Conservation (phyloP, 2,888 invertebrate genomes). For the Melieria crassipennis region DNA sequence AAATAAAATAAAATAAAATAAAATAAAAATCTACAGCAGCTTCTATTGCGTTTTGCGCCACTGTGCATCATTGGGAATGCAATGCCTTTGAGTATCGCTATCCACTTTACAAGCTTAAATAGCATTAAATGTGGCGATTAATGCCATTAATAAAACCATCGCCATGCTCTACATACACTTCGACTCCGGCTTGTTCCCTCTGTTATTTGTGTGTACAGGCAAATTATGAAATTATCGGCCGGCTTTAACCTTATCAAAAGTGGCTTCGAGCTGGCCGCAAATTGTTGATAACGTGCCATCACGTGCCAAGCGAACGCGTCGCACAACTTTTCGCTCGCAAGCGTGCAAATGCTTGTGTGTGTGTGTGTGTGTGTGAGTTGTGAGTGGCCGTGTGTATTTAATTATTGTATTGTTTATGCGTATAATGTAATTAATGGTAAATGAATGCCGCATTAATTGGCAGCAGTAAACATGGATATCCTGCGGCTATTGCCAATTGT, state of each 20-base stretch:
- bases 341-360: neutral
- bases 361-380: neutral
- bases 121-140: too few relatives aligned
- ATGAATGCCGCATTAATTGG: slow-evolving; percentile 42
- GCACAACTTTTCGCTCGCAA: neutral
- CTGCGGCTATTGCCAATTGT: slow-evolving; percentile 22
- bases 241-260: slow-evolving; percentile 18
- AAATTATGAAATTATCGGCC: too few relatives aligned
- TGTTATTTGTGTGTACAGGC: too few relatives aligned
- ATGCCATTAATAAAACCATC: too few relatives aligned
- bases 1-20: too few relatives aligned
- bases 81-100: too few relatives aligned
- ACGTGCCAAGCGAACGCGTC: slow-evolving; percentile 7
- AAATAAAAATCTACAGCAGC: too few relatives aligned
- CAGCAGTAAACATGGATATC: slow-evolving; percentile 36
- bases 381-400: slow-evolving; percentile 23
- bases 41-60: too few relatives aligned
- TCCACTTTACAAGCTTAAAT: too few relatives aligned
- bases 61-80: too few relatives aligned
- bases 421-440: slow-evolving; percentile 42
- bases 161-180: too few relatives aligned
- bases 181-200: too few relatives aligned
- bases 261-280: slow-evolving; percentile 4
- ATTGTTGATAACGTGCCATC: slow-evolving; percentile 23
- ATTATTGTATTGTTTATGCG: slow-evolving; percentile 38